phyloP scores from a whole-genome alignment of 2,113 vertebrate species.

The Lycaon pictus region DNA sequence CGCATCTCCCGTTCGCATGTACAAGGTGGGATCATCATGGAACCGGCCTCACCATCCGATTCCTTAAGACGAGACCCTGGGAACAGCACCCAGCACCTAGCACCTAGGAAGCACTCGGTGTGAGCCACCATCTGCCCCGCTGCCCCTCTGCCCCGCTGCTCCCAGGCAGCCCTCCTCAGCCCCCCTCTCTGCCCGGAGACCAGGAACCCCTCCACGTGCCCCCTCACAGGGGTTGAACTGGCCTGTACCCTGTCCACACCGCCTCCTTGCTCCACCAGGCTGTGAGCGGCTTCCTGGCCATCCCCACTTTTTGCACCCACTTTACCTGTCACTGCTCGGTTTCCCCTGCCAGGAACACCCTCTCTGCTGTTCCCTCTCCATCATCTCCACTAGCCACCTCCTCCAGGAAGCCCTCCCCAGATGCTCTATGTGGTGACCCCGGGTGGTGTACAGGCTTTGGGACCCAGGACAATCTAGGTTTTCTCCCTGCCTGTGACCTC shows the following conservation, averaged over 20 bases:
- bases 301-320: not conserved
- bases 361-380: not conserved
- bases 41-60: too few relatives aligned
- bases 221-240: not conserved
- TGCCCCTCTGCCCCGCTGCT: too few relatives aligned
- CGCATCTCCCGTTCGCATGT: not conserved
- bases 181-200: not conserved
- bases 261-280: not conserved
- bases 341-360: not conserved
- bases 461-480: not conserved
- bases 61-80: not conserved
- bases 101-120: not conserved
- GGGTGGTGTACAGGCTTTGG: not conserved
- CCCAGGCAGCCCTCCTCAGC: not conserved
- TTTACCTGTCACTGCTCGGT: not conserved
- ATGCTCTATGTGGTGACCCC: not conserved
- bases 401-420: not conserved
- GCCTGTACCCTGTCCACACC: not conserved
- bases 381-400: not conserved
- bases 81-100: not conserved
- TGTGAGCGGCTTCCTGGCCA: too few relatives aligned
- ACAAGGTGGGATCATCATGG: not conserved
- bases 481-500: not conserved
- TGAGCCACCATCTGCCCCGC: not conserved
- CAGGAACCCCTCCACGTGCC: not conserved